Conservation (phyloP, 2,888 invertebrate genomes). For the Drosophila greeni region DNA sequence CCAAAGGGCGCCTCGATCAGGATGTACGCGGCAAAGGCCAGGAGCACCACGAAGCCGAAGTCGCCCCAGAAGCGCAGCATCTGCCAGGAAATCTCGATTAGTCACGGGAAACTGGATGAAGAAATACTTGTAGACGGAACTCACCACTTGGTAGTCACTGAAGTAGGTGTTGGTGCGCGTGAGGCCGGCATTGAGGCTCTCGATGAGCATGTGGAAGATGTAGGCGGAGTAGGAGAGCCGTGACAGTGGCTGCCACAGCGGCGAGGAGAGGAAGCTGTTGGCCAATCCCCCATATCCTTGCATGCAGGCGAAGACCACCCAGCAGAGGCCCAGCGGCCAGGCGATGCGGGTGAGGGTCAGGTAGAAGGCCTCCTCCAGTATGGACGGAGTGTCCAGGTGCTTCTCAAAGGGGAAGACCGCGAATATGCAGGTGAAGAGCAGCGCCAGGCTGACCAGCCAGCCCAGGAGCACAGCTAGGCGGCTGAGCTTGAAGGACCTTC, state of each 20-base stretch:
- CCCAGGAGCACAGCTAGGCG: constrained; percentile 36
- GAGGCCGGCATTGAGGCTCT: constrained; percentile 53
- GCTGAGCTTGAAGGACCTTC: constrained; percentile 45
- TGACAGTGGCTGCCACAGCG: constrained; percentile 73
- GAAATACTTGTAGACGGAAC: not conserved
- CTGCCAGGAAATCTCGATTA: constrained; percentile 30
- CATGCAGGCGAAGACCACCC: constrained; percentile 75
- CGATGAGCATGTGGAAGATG: constrained; percentile 69
- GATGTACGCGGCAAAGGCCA: constrained; percentile 28
- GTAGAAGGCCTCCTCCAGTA: constrained; percentile 22
- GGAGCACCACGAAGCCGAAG: constrained; percentile 68
- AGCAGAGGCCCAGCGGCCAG: constrained; percentile 75
- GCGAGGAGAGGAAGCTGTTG: constrained; percentile 69
- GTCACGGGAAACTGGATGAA: not conserved
- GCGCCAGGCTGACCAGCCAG: constrained; percentile 57
- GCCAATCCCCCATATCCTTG: constrained; percentile 69
- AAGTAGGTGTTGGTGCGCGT: constrained; percentile 64
- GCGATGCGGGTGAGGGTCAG: constrained; percentile 65
- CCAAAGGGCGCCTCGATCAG: constrained; percentile 41
- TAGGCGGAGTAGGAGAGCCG: constrained; percentile 74
- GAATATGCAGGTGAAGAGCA: constrained; percentile 60
- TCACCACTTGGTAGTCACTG: constrained; percentile 69
- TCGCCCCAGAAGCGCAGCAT: constrained; percentile 71
- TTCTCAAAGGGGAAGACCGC: constrained; percentile 46
- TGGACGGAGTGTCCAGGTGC: constrained; percentile 37